Evolutionary conservation across 1,140 invertebrate species (phyloP).

Genomic region (Brachionus manjavacas): DNA sequence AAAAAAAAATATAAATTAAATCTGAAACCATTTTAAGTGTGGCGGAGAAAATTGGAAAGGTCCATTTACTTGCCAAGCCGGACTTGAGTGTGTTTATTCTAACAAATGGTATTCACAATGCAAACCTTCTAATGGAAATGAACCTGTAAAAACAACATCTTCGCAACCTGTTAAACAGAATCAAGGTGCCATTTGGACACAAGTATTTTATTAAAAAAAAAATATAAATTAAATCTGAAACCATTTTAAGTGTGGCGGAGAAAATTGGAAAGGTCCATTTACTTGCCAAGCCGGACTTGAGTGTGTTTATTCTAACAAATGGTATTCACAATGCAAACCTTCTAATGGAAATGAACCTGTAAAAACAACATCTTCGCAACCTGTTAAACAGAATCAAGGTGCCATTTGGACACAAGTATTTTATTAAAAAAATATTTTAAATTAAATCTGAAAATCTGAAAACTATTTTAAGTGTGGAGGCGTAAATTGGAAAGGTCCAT

Average conservation of each 20-base stretch:
- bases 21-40: too few relatives aligned
- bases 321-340: not conserved
- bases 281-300: not conserved
- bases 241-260: too few relatives aligned
- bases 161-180: too few relatives aligned
- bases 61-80: not conserved
- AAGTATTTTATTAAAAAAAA: not conserved
- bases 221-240: too few relatives aligned
- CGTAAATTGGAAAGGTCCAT: not conserved
- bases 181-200: not conserved
- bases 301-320: not conserved
- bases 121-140: not conserved
- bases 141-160: too few relatives aligned
- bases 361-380: too few relatives aligned
- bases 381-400: too few relatives aligned
- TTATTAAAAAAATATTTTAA: too few relatives aligned
- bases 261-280: not conserved
- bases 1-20: too few relatives aligned
- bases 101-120: not conserved
- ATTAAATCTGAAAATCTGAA: too few relatives aligned
- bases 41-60: not conserved
- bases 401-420: not conserved
- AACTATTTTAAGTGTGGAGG: too few relatives aligned
- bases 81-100: not conserved
- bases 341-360: not conserved